phyloP scores from a whole-genome alignment of 2,797 vertebrate species.

The Agapornis canus region DNA sequence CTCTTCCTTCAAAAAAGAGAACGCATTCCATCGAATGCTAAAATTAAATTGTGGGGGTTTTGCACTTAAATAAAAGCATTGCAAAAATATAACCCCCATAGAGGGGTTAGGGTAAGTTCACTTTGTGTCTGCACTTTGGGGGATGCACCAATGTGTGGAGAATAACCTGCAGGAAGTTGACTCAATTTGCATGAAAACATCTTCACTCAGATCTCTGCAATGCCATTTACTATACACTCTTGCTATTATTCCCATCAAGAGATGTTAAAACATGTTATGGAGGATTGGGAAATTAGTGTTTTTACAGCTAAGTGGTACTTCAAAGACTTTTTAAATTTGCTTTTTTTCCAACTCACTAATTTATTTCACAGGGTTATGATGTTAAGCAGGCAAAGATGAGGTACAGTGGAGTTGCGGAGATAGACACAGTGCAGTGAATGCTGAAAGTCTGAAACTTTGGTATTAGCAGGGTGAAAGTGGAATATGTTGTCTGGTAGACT shows the following conservation, averaged over 20 bases:
- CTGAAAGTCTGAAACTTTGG: not conserved
- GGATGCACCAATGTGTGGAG: not conserved
- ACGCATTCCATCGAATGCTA: accelerated
- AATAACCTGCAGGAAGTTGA: not conserved
- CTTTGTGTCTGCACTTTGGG: not conserved
- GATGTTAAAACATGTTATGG: not conserved
- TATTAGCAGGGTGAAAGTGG: not conserved
- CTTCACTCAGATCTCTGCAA: not conserved
- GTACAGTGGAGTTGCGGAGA: not conserved
- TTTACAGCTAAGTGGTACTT: not conserved
- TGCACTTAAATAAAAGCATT: not conserved
- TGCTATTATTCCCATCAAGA: not conserved
- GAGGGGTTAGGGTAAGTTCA: not conserved
- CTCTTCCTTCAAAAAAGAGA: not conserved
- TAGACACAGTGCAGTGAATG: not conserved
- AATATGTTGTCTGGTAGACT: not conserved
- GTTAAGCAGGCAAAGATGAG: not conserved
- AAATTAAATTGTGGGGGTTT: not conserved
- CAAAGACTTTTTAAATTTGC: not conserved
- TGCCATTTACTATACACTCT: not conserved
- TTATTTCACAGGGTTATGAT: not conserved
- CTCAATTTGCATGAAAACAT: not conserved
- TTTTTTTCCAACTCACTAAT: not conserved
- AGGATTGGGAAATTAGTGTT: not conserved
- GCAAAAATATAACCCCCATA: not conserved